Conservation (phyloP, 2,797 vertebrate genomes). For the Microctenopoma lineatum region DNA sequence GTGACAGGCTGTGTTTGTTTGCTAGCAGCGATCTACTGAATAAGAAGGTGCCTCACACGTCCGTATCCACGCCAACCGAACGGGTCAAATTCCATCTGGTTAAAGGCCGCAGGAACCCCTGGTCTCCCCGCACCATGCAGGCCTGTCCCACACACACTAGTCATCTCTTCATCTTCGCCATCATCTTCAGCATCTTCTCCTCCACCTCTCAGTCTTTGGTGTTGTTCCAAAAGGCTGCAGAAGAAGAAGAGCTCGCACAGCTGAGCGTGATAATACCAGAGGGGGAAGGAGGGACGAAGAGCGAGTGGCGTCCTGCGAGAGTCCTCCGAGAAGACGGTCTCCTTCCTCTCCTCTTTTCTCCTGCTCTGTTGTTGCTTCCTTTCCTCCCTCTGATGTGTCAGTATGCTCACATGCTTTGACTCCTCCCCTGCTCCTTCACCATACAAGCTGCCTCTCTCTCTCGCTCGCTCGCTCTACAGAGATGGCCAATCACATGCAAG, state of each 20-base stretch:
- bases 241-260: conserved; percentile 17
- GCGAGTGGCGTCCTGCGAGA: conserved; percentile 19
- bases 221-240: conserved; percentile 18
- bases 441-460: conserved; percentile 21
- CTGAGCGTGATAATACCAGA: not conserved
- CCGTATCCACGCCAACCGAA: conserved; percentile 58
- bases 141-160: conserved; percentile 20
- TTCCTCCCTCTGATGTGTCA: conserved; percentile 63
- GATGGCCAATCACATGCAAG: conserved; percentile 56
- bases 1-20: conserved; percentile 36
- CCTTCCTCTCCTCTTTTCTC: conserved; percentile 26
- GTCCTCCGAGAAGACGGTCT: conserved; percentile 16
- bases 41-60: conserved; percentile 48
- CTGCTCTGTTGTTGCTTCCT: conserved; percentile 47
- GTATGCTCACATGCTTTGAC: conserved; percentile 65
- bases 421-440: conserved; percentile 58
- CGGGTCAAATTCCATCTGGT: conserved; percentile 42
- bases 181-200: conserved; percentile 10
- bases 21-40: conserved; percentile 47
- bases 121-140: conserved; percentile 2
- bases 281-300: conserved; percentile 13
- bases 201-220: conserved; percentile 22
- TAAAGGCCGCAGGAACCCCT: conserved; percentile 28
- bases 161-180: conserved; percentile 43
- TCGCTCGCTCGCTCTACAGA: conserved; percentile 14